Conservation (phyloP, 2,888 invertebrate genomes). For the Caenorhabditis imperialis region DNA sequence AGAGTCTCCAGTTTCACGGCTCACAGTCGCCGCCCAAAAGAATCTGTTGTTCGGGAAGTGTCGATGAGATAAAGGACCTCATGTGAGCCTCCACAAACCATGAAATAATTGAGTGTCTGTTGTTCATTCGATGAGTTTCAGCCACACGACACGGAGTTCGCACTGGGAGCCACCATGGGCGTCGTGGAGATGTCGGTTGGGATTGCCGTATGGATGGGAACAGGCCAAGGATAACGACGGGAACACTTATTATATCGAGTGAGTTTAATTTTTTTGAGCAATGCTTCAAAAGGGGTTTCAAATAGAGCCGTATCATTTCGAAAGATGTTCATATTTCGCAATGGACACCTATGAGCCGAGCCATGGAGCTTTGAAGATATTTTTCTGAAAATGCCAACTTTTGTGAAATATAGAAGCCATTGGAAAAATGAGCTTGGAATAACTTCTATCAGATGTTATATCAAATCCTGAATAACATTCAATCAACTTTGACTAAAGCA, state of each 20-base stretch:
- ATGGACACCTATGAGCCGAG: too few relatives aligned
- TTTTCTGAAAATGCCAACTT: too few relatives aligned
- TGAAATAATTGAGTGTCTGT: not conserved
- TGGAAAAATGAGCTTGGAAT: too few relatives aligned
- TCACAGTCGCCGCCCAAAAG: constrained; percentile 46
- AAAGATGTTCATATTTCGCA: too few relatives aligned
- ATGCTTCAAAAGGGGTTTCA: too few relatives aligned
- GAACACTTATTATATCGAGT: constrained; percentile 92
- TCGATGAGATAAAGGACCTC: constrained; percentile 62
- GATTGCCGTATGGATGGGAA: constrained; percentile 92
- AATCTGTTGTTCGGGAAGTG: constrained; percentile 59
- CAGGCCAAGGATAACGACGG: constrained; percentile 87
- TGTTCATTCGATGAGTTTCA: constrained; percentile 42
- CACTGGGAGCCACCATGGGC: constrained; percentile 90
- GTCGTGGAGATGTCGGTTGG: constrained; percentile 83
- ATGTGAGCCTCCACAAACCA: constrained; percentile 43
- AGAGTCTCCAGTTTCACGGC: constrained; percentile 57
- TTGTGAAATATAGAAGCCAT: too few relatives aligned
- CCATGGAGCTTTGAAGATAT: too few relatives aligned
- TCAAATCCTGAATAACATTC: too few relatives aligned
- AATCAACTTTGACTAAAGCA: not conserved
- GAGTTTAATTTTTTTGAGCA: constrained; percentile 79
- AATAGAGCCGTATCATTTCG: too few relatives aligned
- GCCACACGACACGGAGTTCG: constrained; percentile 66
- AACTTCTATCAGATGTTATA: too few relatives aligned